Evolutionary conservation across 2,113 vertebrate species (phyloP).

Genomic region (Brachyistius frenatus): DNA sequence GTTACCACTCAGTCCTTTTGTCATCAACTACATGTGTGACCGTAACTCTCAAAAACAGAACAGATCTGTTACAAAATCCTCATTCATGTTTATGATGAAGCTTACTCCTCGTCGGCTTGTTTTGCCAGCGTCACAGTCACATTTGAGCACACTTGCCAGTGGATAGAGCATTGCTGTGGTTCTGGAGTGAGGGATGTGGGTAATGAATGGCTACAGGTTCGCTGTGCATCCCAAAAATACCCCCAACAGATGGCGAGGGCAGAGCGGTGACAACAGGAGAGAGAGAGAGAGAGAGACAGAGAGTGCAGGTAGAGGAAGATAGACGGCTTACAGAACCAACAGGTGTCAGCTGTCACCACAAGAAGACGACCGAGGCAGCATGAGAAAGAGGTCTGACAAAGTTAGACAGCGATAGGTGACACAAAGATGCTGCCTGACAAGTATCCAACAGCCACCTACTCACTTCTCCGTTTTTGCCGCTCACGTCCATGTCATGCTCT

Average conservation of each 20-base stretch:
- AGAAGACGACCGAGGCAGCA: slow-evolving; percentile 16
- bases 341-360: slow-evolving; percentile 39
- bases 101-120: neutral
- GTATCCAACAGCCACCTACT: slow-evolving; percentile 28
- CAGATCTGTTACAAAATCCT: neutral
- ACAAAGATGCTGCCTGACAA: slow-evolving; percentile 24
- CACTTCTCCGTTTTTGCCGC: slow-evolving; percentile 8
- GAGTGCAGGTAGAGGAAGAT: slow-evolving; percentile 1
- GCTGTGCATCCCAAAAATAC: slow-evolving; percentile 18
- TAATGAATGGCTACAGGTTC: slow-evolving; percentile 1
- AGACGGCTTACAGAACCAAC: slow-evolving; percentile 17
- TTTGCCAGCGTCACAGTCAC: neutral
- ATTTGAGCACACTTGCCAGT: neutral
- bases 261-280: slow-evolving; percentile 7
- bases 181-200: no score
- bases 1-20: no score
- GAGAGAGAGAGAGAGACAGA: slow-evolving; percentile 7
- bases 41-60: no score
- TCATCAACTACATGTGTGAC: no score
- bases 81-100: neutral
- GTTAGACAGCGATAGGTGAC: neutral
- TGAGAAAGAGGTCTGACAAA: no score
- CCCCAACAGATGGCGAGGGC: slow-evolving; percentile 49
- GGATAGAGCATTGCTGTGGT: no score
- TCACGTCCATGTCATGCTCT: slow-evolving; percentile 29